These are phyloP conservation scores for Lepidothrix coronata DNA, from an alignment of 2,113 vertebrate genomes.

Conservation along the genomic window DNA sequence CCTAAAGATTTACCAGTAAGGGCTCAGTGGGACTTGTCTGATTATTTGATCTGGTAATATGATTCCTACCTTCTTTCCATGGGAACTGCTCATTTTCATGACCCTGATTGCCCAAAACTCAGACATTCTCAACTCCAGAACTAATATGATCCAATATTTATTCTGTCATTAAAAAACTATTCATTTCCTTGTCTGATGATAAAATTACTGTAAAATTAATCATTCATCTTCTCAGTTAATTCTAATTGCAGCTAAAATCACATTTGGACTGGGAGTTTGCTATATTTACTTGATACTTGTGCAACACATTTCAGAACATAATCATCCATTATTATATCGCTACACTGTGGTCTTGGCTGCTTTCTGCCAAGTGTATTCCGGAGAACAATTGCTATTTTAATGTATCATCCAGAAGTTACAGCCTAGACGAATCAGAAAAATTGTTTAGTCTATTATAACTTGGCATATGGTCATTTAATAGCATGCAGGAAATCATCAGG, in stretches of 20 bases:
- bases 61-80: background rate
- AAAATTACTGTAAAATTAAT: slow-evolving; percentile 43
- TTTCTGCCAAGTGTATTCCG: slow-evolving; percentile 14
- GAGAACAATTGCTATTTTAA: slow-evolving; percentile 42
- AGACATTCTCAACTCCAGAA: background rate
- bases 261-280: slow-evolving; percentile 21
- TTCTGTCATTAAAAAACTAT: slow-evolving; percentile 11
- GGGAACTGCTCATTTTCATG: background rate
- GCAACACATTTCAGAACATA: slow-evolving; percentile 49
- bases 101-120: rapidly evolving
- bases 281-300: slow-evolving; percentile 52
- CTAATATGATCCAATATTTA: slow-evolving; percentile 53
- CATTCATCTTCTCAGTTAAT: slow-evolving; percentile 61
- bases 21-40: background rate
- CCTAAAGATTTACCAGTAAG: background rate
- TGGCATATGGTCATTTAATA: slow-evolving; percentile 44
- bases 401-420: slow-evolving; percentile 3
- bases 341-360: background rate
- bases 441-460: slow-evolving; percentile 58
- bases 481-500: slow-evolving; percentile 22
- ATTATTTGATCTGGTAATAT: background rate
- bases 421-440: slow-evolving; percentile 28
- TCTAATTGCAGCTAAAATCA: slow-evolving; percentile 48
- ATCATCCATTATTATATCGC: slow-evolving; percentile 49
- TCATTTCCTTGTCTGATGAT: slow-evolving; percentile 46